Percentiles rank a stretch among this genome's conserved stretches.
Conservation (phyloP, 1,140 invertebrate genomes). For the Pseudomyrmex gracilis region DNA sequence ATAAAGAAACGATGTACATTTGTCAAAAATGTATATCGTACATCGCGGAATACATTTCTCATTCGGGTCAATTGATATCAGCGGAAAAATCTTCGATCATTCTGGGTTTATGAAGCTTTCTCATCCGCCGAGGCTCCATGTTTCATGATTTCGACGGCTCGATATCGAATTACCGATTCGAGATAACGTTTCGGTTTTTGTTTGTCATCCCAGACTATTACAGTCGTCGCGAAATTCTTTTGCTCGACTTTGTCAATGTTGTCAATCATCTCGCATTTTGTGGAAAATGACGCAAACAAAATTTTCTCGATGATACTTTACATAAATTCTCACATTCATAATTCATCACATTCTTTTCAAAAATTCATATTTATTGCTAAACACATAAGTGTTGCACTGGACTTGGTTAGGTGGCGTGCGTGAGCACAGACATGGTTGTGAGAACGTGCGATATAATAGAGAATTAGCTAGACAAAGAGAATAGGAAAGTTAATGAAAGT, state of each 20-base stretch:
- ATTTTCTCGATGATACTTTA: constrained; percentile 11
- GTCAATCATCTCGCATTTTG: neutral
- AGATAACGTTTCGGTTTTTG: constrained; percentile 54
- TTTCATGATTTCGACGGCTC: constrained; percentile 27
- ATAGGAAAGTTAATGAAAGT: too few species aligned
- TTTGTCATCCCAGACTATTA: constrained; percentile 20
- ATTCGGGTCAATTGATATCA: constrained; percentile 32
- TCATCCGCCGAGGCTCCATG: constrained; percentile 23
- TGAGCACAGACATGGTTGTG: too few species aligned
- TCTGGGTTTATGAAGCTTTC: constrained; percentile 42
- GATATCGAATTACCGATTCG: constrained; percentile 51
- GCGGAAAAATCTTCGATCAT: constrained; percentile 14
- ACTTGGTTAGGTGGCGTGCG: too few species aligned
- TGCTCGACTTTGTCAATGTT: constrained; percentile 3
- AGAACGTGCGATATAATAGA: too few species aligned
- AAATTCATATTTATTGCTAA: neutral
- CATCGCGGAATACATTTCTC: neutral
- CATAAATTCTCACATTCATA: constrained; percentile 35
- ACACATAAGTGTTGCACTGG: too few species aligned
- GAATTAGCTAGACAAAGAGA: too few species aligned
- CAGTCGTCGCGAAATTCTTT: constrained; percentile 28
- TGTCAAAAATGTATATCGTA: constrained; percentile 1
- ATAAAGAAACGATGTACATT: constrained; percentile 27
- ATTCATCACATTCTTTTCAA: too few species aligned
- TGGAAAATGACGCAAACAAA: constrained; percentile 35